Evolutionary conservation across 2,797 vertebrate genomes (phyloP).

Genomic region (Pempheris klunzingeri): DNA sequence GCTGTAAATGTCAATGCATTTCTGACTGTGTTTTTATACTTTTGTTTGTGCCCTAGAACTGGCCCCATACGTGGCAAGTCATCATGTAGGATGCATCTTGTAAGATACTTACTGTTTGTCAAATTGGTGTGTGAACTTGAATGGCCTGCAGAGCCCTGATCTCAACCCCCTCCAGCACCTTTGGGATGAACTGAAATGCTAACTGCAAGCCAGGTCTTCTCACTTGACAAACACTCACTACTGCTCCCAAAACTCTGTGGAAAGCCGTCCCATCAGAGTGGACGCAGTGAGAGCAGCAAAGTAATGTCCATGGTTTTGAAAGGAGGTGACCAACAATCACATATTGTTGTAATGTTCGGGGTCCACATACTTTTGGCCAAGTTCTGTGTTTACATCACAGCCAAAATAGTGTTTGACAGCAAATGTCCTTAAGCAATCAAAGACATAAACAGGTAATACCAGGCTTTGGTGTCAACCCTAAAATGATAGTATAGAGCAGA

Average conservation of each 20-base stretch:
- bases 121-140: background rate
- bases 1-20: background rate
- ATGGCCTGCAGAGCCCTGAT: background rate
- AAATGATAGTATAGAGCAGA: background rate
- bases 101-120: too few species aligned
- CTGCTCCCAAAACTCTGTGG: background rate
- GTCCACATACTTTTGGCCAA: background rate
- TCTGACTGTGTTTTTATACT: background rate
- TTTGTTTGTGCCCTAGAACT: background rate
- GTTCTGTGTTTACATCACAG: background rate
- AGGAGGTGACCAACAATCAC: background rate
- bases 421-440: background rate
- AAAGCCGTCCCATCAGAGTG: background rate
- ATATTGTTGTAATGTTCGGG: background rate
- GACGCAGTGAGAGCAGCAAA: background rate
- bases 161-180: background rate
- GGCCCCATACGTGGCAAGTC: background rate
- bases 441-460: slow-evolving; percentile 8
- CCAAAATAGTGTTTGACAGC: background rate
- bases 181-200: background rate
- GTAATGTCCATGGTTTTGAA: background rate
- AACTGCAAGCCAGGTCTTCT: background rate
- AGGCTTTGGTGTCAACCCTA: slow-evolving; percentile 13
- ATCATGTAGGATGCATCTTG: too few species aligned
- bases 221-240: background rate